Evolutionary conservation across 2,888 invertebrate species (phyloP).

Genomic region (Oxystoma pomonae): DNA sequence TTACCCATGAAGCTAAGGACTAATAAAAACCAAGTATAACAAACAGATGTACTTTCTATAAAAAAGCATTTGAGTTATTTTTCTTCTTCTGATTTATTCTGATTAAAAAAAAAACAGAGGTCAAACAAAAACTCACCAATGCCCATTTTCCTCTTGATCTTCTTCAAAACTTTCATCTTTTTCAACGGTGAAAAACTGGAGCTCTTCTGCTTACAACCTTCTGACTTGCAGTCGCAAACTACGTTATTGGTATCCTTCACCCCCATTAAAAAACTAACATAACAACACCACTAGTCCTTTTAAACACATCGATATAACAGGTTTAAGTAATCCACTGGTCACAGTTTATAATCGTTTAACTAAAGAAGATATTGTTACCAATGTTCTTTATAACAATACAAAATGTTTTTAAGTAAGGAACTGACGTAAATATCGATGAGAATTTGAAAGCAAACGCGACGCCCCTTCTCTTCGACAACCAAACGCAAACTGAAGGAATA

Average conservation of each 20-base stretch:
- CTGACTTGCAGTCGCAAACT: conserved; percentile 40
- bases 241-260: conserved; percentile 37
- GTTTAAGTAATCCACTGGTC: neutral
- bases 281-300: neutral
- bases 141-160: conserved; percentile 83
- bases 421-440: neutral
- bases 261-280: conserved; percentile 40
- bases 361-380: neutral
- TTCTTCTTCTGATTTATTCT: no score
- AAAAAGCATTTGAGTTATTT: no score
- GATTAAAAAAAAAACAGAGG: no score
- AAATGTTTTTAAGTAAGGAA: neutral
- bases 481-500: conserved; percentile 12
- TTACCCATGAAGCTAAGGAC: no score
- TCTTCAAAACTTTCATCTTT: conserved; percentile 88
- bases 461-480: conserved; percentile 1
- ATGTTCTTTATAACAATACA: neutral
- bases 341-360: neutral
- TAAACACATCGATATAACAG: neutral
- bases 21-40: no score
- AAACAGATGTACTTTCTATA: no score
- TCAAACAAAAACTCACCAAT: conserved; percentile 66
- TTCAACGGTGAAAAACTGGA: conserved; percentile 50
- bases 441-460: neutral
- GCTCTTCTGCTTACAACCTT: conserved; percentile 39